A percentile compares a stretch with the other conserved stretches of the same genome.
Conservation (phyloP, 2,797 vertebrate genomes). For the Sus cebifrons region DNA sequence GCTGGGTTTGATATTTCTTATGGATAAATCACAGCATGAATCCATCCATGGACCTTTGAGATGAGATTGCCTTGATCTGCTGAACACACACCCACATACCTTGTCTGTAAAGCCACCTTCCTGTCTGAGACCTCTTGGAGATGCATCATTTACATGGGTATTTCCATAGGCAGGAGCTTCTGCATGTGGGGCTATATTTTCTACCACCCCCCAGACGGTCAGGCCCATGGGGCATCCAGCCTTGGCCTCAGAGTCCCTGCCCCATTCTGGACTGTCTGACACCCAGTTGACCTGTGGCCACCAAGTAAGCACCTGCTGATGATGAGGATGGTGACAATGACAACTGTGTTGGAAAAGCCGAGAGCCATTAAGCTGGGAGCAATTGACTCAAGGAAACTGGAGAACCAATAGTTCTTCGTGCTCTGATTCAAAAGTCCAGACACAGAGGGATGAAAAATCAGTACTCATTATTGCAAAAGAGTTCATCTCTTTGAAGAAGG, state of each 20-base stretch:
- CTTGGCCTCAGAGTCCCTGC: background rate
- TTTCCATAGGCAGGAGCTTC: background rate
- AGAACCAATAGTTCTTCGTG: background rate
- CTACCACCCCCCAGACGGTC: background rate
- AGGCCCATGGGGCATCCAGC: background rate
- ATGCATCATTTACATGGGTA: background rate
- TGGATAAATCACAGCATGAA: background rate
- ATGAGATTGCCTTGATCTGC: background rate
- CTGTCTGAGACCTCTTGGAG: background rate
- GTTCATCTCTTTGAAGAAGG: constrained; percentile 31
- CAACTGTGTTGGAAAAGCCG: background rate
- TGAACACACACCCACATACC: background rate
- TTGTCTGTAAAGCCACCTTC: background rate
- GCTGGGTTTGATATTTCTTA: constrained; percentile 34
- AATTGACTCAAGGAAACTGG: background rate
- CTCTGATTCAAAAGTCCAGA: background rate
- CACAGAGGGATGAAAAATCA: background rate
- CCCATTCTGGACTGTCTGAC: background rate
- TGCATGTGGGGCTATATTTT: background rate
- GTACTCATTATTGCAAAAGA: background rate
- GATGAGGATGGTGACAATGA: background rate
- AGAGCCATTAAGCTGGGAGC: background rate
- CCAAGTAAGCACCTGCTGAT: background rate
- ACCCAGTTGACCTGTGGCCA: background rate
- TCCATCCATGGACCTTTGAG: background rate